Evolutionary conservation across 1,140 invertebrate species (phyloP).

Genomic region (Drosophila nigrodunni): DNA sequence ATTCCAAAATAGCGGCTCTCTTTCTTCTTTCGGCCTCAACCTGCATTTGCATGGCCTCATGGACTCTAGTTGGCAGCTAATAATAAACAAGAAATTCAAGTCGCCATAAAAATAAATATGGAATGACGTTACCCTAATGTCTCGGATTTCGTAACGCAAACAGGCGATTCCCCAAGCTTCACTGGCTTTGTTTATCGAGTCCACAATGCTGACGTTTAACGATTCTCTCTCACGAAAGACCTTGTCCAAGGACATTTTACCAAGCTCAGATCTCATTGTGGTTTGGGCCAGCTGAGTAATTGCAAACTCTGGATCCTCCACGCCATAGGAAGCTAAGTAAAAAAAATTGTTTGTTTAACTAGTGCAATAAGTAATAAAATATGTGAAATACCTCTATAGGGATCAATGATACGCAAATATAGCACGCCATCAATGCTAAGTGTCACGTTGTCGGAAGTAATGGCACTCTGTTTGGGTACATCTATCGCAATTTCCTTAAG

Average conservation of each 20-base stretch:
- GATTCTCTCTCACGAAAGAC: slow-evolving; percentile 98
- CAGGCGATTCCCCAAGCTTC: slow-evolving; percentile 99
- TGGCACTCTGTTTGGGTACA: slow-evolving; percentile 99
- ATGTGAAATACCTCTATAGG: slow-evolving; percentile 87
- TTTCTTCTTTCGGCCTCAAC: slow-evolving; percentile 99
- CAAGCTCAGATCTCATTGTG: slow-evolving; percentile 99
- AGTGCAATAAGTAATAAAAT: neutral
- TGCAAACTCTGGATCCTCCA: slow-evolving; percentile 99
- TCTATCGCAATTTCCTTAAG: slow-evolving; percentile 99
- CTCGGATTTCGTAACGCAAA: slow-evolving; percentile 96
- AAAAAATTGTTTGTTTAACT: slow-evolving; percentile 2
- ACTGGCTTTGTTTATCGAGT: slow-evolving; percentile 98
- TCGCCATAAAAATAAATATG: neutral
- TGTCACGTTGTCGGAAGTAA: slow-evolving; percentile 98
- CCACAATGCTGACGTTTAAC: slow-evolving; percentile 98
- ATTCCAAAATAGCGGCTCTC: slow-evolving; percentile 97
- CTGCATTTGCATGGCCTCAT: slow-evolving; percentile 99
- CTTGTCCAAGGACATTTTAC: slow-evolving; percentile 98
- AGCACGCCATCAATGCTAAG: slow-evolving; percentile 98
- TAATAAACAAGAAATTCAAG: neutral
- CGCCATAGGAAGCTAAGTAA: slow-evolving; percentile 95
- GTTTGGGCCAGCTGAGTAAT: slow-evolving; percentile 99
- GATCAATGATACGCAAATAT: slow-evolving; percentile 96
- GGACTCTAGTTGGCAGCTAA: slow-evolving; percentile 93
- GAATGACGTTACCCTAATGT: slow-evolving; percentile 85